Percentiles rank a stretch among this genome's conserved stretches.
phyloP scores from a whole-genome alignment of 2,888 invertebrate genomes.

The Metallyticus violacea region DNA sequence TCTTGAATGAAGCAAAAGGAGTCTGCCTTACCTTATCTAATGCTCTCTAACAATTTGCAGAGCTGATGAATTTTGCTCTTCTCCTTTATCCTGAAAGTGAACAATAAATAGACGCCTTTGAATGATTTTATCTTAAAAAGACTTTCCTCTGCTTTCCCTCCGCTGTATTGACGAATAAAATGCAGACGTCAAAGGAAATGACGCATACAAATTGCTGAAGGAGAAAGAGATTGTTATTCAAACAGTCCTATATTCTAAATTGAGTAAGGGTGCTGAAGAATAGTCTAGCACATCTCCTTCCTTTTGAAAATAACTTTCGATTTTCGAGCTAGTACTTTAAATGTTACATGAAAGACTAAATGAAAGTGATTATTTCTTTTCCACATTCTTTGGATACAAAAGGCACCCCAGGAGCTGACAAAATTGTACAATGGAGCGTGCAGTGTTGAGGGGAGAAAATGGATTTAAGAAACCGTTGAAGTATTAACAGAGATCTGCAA shows the following conservation, averaged over 20 bases:
- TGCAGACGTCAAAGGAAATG: background rate
- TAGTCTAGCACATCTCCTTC: background rate
- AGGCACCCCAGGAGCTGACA: background rate
- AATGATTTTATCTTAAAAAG: background rate
- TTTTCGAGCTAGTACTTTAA: background rate
- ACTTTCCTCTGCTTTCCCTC: background rate
- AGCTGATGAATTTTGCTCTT: background rate
- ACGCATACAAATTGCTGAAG: background rate
- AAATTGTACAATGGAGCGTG: background rate
- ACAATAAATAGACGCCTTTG: background rate
- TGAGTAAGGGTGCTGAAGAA: background rate
- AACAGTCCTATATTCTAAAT: background rate
- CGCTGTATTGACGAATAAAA: background rate
- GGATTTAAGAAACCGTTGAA: background rate
- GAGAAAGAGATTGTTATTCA: background rate
- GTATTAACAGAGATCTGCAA: background rate
- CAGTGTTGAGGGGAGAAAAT: background rate
- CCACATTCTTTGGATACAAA: background rate
- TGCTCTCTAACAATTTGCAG: background rate
- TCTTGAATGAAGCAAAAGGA: background rate
- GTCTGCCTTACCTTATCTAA: background rate
- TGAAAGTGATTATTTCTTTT: background rate
- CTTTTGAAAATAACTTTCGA: too few species aligned
- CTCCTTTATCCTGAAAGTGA: background rate
- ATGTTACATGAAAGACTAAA: background rate